Evolutionary conservation across 2,888 invertebrate species (phyloP).

Genomic region (Herminia tarsipennalis): DNA sequence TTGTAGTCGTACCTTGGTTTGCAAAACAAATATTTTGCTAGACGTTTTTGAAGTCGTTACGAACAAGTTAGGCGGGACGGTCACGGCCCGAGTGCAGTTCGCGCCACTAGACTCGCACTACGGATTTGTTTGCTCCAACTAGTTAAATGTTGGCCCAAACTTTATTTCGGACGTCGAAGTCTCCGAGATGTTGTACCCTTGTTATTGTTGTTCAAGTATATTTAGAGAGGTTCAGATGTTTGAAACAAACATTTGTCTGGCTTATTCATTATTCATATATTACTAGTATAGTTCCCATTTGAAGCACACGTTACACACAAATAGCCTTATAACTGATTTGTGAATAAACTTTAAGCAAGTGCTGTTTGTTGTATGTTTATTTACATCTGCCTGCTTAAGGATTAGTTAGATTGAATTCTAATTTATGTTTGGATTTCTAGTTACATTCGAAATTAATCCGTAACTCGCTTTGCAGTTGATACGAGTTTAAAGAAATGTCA

Average conservation of each 20-base stretch:
- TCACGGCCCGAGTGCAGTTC: constrained; percentile 59
- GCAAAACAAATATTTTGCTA: constrained; percentile 61
- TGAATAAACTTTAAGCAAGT: neutral
- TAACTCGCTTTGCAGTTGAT: too few relatives aligned
- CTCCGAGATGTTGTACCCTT: constrained; percentile 67
- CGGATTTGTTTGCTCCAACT: constrained; percentile 78
- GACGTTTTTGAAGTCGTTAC: constrained; percentile 62
- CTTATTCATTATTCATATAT: constrained; percentile 41
- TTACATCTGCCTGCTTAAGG: neutral
- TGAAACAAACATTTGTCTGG: constrained; percentile 39
- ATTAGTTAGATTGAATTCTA: too few relatives aligned
- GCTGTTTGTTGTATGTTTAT: neutral
- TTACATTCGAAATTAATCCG: too few relatives aligned
- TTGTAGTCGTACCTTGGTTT: constrained; percentile 40
- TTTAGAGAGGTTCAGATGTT: constrained; percentile 46
- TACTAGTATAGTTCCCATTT: constrained; percentile 16
- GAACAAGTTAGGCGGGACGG: constrained; percentile 54
- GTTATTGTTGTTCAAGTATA: constrained; percentile 72
- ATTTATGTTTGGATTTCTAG: too few relatives aligned
- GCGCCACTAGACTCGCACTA: constrained; percentile 68
- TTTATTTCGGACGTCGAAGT: constrained; percentile 73
- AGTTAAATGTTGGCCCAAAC: constrained; percentile 81
- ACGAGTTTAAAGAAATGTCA: too few relatives aligned
- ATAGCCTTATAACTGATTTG: constrained; percentile 1
- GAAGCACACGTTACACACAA: constrained; percentile 3